These are phyloP conservation scores for Rhagonycha fulva DNA, from an alignment of 2,888 invertebrate genomes.

Conservation along the genomic window DNA sequence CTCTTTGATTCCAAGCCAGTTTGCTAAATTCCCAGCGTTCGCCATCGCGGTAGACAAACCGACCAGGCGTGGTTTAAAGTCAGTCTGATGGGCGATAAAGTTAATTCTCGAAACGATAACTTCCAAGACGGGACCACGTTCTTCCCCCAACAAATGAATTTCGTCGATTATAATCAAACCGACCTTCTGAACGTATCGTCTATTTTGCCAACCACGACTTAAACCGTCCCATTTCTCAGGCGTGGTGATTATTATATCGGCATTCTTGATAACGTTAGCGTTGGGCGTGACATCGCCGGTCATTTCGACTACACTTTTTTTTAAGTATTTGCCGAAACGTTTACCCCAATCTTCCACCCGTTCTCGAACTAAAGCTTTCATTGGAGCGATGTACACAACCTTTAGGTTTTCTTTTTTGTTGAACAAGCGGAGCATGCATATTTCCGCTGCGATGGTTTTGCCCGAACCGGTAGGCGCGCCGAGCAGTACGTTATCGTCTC, in stretches of 20 bases:
- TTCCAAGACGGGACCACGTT: constrained; percentile 88
- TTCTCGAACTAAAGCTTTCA: constrained; percentile 97
- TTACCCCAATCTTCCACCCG: constrained; percentile 94
- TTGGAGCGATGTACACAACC: constrained; percentile 96
- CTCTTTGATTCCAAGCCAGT: constrained; percentile 89
- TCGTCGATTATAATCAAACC: constrained; percentile 96
- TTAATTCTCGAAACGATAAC: constrained; percentile 98
- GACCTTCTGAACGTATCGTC: constrained; percentile 91
- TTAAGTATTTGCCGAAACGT: constrained; percentile 72
- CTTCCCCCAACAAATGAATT: constrained; percentile 94
- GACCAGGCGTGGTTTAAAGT: constrained; percentile 81
- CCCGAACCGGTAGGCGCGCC: constrained; percentile 97
- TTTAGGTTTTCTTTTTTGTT: constrained; percentile 78
- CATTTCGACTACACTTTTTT: constrained; percentile 89
- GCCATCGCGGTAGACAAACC: constrained; percentile 97
- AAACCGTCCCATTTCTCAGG: constrained; percentile 99
- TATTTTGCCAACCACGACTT: constrained; percentile 96
- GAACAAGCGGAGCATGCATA: constrained; percentile 94
- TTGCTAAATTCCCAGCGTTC: constrained; percentile 94
- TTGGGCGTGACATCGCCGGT: constrained; percentile 94
- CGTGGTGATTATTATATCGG: constrained; percentile 96
- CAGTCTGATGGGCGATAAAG: constrained; percentile 91
- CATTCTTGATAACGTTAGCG: constrained; percentile 76
- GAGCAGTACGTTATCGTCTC: constrained; percentile 89
- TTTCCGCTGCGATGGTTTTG: constrained; percentile 97